Evolutionary conservation across 1,140 invertebrate genomes (phyloP), one percentile per base, ranked within the genome.

Genomic region (Lordiphosa mommai): DNA sequence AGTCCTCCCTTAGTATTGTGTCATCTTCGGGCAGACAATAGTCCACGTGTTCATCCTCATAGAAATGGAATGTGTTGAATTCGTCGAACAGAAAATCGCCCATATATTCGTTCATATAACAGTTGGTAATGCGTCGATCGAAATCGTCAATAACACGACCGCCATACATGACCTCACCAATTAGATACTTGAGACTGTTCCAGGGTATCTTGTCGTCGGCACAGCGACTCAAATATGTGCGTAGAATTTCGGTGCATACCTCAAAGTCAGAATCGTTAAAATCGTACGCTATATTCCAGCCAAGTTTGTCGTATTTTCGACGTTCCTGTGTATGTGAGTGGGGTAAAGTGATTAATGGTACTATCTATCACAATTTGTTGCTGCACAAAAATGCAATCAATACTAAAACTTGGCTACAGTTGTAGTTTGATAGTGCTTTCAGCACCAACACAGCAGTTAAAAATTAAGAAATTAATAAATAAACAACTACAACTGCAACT

Each of bases 81-180:
- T 92, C 93, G 84, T 97, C 95, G 79, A 98, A 97, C 13, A 98
- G 90, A 87, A 97, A 98, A 74, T 98, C 96, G 0, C 96, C 96
- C 91, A 98, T 94, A 86, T 97, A 98, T 88, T 98, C 96, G 85
- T 97, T 92, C 94, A 97, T 96, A 86, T 97, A 97, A 0, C 94
- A 95, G 53, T 93, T 91, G 1, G 96, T 93, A 3, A 97, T 93
- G 56, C 96, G 91, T 16, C 96, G 91, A 88, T 97, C 96, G 90
- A 94, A 97, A 79, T 94, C 92, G 79, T 98, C 96, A 61, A 97
- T 97, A 10, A 97, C 95, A 61, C 95, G 91, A 14, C 96, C 96
- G 10, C 96, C 96, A 86, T 98, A 98, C 95, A 97, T 97, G 4
- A 97, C 95, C 90, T 98, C 96, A 57, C 96, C 96, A 82, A 98